Percentiles rank a stretch among this genome's conserved stretches.
phyloP scores from a whole-genome alignment of 2,888 invertebrate species.

The Phalangium opilio region DNA sequence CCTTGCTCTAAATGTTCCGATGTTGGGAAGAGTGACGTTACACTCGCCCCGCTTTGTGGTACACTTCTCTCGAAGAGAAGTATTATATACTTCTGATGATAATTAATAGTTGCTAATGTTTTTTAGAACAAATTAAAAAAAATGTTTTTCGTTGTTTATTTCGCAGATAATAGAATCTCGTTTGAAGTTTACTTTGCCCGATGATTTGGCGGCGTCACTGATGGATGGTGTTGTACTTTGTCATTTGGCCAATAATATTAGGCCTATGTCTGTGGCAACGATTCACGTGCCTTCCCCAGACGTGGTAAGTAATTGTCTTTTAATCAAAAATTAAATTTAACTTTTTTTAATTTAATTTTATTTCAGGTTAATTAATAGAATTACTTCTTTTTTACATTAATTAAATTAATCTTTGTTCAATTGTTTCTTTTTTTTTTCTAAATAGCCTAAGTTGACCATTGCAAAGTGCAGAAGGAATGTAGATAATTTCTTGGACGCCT shows the following conservation, averaged over 20 bases:
- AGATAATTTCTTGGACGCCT: conserved; percentile 88
- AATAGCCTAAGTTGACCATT: conserved; percentile 84
- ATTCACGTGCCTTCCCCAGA: conserved; percentile 89
- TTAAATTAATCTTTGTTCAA: conserved; percentile 2
- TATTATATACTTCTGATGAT: too few relatives aligned
- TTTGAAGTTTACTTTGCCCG: conserved; percentile 75
- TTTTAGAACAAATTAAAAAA: conserved; percentile 5
- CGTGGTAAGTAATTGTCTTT: conserved; percentile 46
- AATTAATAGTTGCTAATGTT: too few relatives aligned
- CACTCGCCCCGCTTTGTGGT: too few relatives aligned
- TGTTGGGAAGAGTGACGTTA: too few relatives aligned
- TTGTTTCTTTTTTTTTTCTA: conserved; percentile 23
- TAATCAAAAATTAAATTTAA: conserved; percentile 1
- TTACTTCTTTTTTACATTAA: not conserved
- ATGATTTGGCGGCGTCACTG: conserved; percentile 64
- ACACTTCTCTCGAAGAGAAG: too few relatives aligned
- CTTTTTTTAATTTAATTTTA: conserved; percentile 6
- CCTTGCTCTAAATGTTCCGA: too few relatives aligned
- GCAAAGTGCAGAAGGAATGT: conserved; percentile 86
- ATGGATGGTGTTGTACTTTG: conserved; percentile 86
- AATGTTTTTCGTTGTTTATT: conserved; percentile 1
- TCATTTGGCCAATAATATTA: conserved; percentile 82
- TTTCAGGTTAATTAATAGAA: not conserved
- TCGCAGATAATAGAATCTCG: conserved; percentile 70
- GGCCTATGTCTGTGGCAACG: conserved; percentile 75